A percentile compares a stretch with the other conserved stretches of the same genome.
Evolutionary conservation across 2,888 invertebrate species (phyloP).

Genomic region (Drosophila colorata): DNA sequence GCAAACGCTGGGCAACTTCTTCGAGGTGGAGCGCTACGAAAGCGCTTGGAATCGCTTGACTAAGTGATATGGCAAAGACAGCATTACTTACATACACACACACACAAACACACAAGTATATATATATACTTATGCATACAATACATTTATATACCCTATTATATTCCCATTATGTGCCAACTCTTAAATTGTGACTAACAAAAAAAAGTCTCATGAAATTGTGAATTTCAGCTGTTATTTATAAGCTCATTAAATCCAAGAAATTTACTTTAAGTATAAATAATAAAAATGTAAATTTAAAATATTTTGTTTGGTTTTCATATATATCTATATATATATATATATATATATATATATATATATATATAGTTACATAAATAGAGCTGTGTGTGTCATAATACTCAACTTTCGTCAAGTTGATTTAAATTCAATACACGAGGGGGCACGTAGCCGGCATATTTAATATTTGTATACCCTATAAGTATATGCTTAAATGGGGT

Average conservation of each 20-base stretch:
- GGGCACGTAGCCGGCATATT: conserved; percentile 15
- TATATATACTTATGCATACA: neutral
- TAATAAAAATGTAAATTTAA: neutral
- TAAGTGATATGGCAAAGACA: conserved; percentile 47
- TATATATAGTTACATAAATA: neutral
- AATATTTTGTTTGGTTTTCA: neutral
- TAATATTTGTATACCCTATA: neutral
- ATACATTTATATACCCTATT: conserved; percentile 1
- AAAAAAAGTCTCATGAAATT: neutral
- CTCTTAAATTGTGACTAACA: neutral
- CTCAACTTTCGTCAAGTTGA: neutral
- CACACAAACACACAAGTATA: neutral
- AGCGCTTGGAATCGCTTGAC: conserved; percentile 77
- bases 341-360: neutral
- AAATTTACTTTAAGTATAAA: neutral
- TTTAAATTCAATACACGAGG: conserved; percentile 15
- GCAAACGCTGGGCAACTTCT: conserved; percentile 71
- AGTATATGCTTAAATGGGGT: neutral
- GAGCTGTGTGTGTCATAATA: conserved; percentile 6
- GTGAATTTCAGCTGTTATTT: too few relatives aligned
- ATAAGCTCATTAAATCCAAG: neutral
- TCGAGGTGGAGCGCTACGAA: conserved; percentile 73
- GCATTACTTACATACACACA: neutral
- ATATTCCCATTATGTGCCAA: conserved; percentile 54
- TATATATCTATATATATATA: neutral